These are phyloP conservation scores for Caenorhabditis sp. DNA, from an alignment of 2,888 invertebrate species.

Conservation along the genomic window DNA sequence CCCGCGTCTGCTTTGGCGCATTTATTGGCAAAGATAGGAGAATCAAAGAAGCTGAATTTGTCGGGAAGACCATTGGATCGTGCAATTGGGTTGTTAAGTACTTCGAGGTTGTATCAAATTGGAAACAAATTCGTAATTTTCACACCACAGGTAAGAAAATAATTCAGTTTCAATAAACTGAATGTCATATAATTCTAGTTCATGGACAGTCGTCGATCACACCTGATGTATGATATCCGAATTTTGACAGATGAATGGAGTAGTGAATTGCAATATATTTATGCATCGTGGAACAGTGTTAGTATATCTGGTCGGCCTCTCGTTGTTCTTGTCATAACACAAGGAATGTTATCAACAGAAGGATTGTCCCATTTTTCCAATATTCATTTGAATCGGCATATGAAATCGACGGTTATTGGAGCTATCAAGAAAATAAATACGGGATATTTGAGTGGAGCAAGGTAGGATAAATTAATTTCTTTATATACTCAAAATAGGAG, in stretches of 20 bases:
- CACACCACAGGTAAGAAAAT: constrained; percentile 87
- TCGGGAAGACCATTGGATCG: constrained; percentile 89
- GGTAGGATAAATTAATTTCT: too few relatives aligned
- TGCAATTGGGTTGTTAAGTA: constrained; percentile 95
- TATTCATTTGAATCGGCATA: constrained; percentile 56
- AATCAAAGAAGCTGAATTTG: constrained; percentile 89
- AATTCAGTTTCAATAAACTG: not conserved
- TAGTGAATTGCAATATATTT: constrained; percentile 66
- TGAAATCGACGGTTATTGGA: constrained; percentile 80
- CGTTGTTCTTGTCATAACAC: constrained; percentile 83
- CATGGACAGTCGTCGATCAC: constrained; percentile 96
- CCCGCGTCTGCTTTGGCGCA: constrained; percentile 94
- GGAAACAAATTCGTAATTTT: constrained; percentile 96
- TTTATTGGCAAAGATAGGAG: constrained; percentile 74
- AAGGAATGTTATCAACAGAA: constrained; percentile 76
- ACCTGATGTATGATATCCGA: constrained; percentile 96
- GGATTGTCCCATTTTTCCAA: constrained; percentile 54
- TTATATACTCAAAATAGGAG: too few relatives aligned
- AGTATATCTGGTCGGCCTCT: constrained; percentile 95
- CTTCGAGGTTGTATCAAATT: constrained; percentile 94
- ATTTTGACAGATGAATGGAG: constrained; percentile 85
- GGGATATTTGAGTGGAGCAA: constrained; percentile 97
- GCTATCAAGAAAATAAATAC: constrained; percentile 97
- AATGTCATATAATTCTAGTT: constrained; percentile 77
- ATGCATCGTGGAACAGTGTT: constrained; percentile 96